Evolutionary conservation across 2,797 vertebrate species (phyloP).

Genomic region (Sarcoramphus papa): DNA sequence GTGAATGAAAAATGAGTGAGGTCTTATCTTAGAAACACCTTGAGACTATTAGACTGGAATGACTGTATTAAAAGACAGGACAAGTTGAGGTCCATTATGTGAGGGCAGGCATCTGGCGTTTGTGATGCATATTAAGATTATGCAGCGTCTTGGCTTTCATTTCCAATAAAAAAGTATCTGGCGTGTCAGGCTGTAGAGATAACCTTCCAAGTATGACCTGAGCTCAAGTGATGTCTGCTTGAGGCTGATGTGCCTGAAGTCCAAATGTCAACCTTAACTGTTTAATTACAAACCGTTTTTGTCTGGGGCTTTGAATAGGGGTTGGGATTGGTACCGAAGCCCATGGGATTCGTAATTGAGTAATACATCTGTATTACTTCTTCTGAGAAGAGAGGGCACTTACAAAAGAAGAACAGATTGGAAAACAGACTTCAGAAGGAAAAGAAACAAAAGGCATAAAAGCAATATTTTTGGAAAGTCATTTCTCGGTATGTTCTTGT

Average conservation of each 20-base stretch:
- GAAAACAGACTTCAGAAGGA: background rate
- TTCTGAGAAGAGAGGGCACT: background rate
- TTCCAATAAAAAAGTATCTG: background rate
- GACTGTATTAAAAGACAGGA: background rate
- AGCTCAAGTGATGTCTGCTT: background rate
- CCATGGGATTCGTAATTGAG: background rate
- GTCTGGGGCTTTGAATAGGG: background rate
- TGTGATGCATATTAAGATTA: background rate
- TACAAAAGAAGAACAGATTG: background rate
- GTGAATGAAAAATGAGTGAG: background rate
- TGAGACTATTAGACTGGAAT: background rate
- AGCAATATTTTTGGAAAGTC: background rate
- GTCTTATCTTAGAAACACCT: conserved; percentile 21
- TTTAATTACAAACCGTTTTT: background rate
- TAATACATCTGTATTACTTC: background rate
- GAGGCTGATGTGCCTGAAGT: background rate
- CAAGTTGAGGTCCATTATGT: background rate
- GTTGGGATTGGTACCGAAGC: background rate
- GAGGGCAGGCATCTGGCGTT: background rate
- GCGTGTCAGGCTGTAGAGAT: background rate
- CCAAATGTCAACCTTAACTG: background rate
- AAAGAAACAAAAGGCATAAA: background rate
- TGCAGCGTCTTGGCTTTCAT: background rate
- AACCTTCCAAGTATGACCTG: background rate
- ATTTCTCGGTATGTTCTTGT: background rate